These are phyloP conservation scores for Orius laevigatus DNA, from an alignment of 1,140 invertebrate species.

Conservation along the genomic window DNA sequence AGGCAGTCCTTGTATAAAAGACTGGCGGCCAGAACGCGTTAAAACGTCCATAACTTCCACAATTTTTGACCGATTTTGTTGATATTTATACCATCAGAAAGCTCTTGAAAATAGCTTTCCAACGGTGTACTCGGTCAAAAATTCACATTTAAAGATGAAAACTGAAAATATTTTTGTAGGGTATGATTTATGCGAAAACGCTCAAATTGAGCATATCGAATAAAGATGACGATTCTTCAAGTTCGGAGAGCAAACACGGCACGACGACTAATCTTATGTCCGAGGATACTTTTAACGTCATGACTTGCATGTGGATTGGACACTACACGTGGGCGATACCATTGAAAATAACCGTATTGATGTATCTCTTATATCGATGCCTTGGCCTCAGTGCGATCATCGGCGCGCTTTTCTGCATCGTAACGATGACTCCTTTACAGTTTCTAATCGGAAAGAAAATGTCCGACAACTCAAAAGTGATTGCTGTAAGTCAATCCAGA, in stretches of 20 bases:
- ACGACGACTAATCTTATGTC: conserved; percentile 66
- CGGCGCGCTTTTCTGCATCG: conserved; percentile 48
- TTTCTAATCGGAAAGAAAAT: conserved; percentile 53
- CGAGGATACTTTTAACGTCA: conserved; percentile 64
- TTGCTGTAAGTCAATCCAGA: conserved; percentile 35
- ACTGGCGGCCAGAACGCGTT: background rate
- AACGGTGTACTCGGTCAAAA: too few relatives aligned
- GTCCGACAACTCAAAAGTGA: conserved; percentile 47
- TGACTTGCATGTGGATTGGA: conserved; percentile 67
- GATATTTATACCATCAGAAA: too few relatives aligned
- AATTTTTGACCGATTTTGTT: too few relatives aligned
- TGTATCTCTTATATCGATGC: conserved; percentile 57
- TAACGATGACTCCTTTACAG: conserved; percentile 52
- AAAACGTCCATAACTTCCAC: too few relatives aligned
- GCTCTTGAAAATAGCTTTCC: too few relatives aligned
- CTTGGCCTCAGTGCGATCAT: conserved; percentile 62
- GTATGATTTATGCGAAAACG: conserved; percentile 44
- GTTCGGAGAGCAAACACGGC: conserved; percentile 36
- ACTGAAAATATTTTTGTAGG: conserved; percentile 30
- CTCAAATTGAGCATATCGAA: conserved; percentile 26
- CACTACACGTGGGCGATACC: conserved; percentile 78
- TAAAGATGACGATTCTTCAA: conserved; percentile 25
- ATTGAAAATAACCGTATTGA: conserved; percentile 46
- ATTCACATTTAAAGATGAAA: too few relatives aligned
- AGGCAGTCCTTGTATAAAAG: background rate